Percentiles rank a stretch among this genome's conserved stretches.
Evolutionary conservation across 2,888 invertebrate genomes (phyloP).

Genomic region (Lucinisca nassula): DNA sequence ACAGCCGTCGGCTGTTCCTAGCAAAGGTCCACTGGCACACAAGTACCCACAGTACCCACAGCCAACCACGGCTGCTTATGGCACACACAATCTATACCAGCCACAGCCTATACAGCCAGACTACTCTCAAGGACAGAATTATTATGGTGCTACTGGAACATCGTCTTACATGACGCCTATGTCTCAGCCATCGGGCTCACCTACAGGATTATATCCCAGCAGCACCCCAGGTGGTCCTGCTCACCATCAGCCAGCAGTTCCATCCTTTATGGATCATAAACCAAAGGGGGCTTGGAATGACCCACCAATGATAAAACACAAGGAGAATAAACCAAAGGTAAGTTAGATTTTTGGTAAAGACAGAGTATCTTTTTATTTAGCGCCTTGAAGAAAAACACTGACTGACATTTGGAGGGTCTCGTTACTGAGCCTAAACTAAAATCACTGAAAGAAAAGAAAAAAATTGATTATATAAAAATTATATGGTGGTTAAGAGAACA

Average conservation of each 20-base stretch:
- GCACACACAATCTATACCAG: slow-evolving; percentile 68
- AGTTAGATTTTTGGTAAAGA: too few relatives aligned
- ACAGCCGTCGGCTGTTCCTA: slow-evolving; percentile 7
- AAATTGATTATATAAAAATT: too few relatives aligned
- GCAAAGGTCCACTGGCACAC: slow-evolving; percentile 81
- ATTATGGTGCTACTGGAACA: not conserved
- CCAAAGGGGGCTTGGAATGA: slow-evolving; percentile 87
- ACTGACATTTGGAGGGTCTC: too few relatives aligned
- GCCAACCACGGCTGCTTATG: slow-evolving; percentile 57
- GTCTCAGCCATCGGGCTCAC: slow-evolving; percentile 43
- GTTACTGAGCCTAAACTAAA: too few relatives aligned
- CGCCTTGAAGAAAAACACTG: too few relatives aligned
- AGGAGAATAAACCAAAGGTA: slow-evolving; percentile 57
- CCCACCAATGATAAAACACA: slow-evolving; percentile 83
- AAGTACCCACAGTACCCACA: slow-evolving; percentile 82
- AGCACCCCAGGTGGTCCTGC: slow-evolving; percentile 35
- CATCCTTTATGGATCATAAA: slow-evolving; percentile 83
- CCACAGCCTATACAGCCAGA: slow-evolving; percentile 60
- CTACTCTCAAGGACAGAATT: slow-evolving; percentile 53
- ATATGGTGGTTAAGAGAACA: too few relatives aligned
- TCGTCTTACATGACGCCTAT: slow-evolving; percentile 45
- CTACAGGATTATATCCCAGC: slow-evolving; percentile 32
- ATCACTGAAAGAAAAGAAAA: too few relatives aligned
- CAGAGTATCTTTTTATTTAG: too few relatives aligned
- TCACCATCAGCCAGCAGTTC: slow-evolving; percentile 54